Percentiles rank a stretch among this genome's conserved stretches.
These are phyloP conservation scores for Phaonia tiefii DNA, from an alignment of 2,888 invertebrate species.

Conservation along the genomic window DNA sequence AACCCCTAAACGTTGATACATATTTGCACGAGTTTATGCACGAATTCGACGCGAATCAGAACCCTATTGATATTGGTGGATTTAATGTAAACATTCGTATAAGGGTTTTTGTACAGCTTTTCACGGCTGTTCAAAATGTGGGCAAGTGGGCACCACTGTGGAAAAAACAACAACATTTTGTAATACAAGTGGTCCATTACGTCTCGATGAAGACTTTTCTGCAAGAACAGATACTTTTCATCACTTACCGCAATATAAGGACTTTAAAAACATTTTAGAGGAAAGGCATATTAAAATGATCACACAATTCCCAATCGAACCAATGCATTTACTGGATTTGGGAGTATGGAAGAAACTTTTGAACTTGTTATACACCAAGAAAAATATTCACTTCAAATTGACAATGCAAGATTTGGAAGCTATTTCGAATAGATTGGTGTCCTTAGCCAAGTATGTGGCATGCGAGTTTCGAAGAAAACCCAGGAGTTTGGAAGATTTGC, in stretches of 20 bases:
- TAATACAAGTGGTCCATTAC: constrained; percentile 38
- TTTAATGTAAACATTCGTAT: constrained; percentile 23
- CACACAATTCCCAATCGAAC: no score
- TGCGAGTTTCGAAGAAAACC: constrained; percentile 4
- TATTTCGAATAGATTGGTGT: neutral
- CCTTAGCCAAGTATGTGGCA: neutral
- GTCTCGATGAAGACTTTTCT: constrained; percentile 11
- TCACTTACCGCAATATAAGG: no score
- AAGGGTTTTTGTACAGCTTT: no score
- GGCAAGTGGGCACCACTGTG: no score
- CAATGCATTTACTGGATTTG: no score
- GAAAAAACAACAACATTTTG: constrained; percentile 39
- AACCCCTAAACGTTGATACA: neutral
- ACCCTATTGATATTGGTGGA: no score
- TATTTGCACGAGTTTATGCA: neutral
- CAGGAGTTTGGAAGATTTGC: neutral
- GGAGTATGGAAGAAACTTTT: constrained; percentile 12
- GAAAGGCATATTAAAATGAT: no score
- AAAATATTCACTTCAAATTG: neutral
- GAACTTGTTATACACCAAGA: neutral
- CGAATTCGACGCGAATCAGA: no score
- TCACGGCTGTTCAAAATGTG: no score
- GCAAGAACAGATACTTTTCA: no score
- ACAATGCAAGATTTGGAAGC: neutral
- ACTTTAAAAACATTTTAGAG: no score